Evolutionary conservation across 1,140 invertebrate genomes (phyloP).

Genomic region (Halesus radiatus): DNA sequence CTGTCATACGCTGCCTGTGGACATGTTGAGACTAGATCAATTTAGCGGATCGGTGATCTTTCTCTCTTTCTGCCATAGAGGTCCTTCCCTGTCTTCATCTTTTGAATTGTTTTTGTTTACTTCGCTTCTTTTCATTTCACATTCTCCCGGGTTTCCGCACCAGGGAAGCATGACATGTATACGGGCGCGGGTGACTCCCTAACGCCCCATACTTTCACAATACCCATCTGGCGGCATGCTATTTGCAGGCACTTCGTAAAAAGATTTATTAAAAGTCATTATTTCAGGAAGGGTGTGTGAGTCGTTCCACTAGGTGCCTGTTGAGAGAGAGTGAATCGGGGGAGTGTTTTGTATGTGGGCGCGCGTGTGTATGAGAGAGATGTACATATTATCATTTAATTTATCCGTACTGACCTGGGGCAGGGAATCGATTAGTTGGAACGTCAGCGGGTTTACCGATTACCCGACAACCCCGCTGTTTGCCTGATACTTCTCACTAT

Average conservation of each 20-base stretch:
- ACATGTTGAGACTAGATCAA: too few species aligned
- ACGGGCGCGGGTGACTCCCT: not conserved
- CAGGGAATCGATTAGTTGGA: conserved; percentile 20
- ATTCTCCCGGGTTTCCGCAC: not conserved
- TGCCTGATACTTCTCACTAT: conserved; percentile 13
- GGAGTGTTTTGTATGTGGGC: not conserved
- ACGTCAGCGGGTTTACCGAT: conserved; percentile 5
- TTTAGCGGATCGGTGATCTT: too few species aligned
- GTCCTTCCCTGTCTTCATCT: too few species aligned
- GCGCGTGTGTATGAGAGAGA: not conserved
- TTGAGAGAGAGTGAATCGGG: not conserved
- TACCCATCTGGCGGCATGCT: not conserved
- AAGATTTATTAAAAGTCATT: not conserved
- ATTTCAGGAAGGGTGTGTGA: not conserved
- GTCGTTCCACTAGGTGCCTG: not conserved
- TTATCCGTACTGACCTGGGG: not conserved
- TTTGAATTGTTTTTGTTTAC: too few species aligned
- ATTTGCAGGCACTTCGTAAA: not conserved
- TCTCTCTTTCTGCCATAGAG: too few species aligned
- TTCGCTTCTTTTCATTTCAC: conserved; percentile 1
- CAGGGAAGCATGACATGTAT: conserved; percentile 5
- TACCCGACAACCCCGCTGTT: not conserved
- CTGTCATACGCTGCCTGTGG: too few species aligned
- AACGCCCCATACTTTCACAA: not conserved
- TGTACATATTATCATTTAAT: not conserved